phyloP scores from a whole-genome alignment of 2,797 vertebrate species.

The Aeoliscus strigatus region DNA sequence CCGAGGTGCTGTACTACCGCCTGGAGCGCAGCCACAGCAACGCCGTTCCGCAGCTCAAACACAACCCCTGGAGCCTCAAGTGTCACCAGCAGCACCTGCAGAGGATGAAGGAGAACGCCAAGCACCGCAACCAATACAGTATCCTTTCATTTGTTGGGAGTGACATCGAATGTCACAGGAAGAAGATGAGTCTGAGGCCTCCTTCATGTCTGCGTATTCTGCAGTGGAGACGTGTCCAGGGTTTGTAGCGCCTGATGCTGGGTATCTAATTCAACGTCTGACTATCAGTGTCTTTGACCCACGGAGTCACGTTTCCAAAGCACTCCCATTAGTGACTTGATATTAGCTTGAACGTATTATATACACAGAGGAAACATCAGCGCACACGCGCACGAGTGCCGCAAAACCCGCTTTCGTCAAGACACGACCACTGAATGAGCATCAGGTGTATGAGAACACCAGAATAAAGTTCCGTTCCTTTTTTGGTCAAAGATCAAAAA shows the following conservation, averaged over 20 bases:
- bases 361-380: too few relatives aligned
- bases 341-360: slow-evolving; percentile 1
- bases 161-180: not conserved
- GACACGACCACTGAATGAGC: too few relatives aligned
- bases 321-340: slow-evolving; percentile 13
- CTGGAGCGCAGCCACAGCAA: slow-evolving; percentile 84
- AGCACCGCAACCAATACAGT: slow-evolving; percentile 93
- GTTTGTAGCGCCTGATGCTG: not conserved
- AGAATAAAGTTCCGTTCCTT: too few relatives aligned
- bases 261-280: not conserved
- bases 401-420: too few relatives aligned
- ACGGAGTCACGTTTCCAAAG: slow-evolving; percentile 10
- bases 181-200: too few relatives aligned
- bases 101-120: slow-evolving; percentile 91
- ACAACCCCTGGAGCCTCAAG: slow-evolving; percentile 96
- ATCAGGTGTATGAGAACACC: too few relatives aligned
- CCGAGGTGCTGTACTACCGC: slow-evolving; percentile 85
- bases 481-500: too few relatives aligned
- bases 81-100: slow-evolving; percentile 93
- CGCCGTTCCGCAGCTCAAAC: slow-evolving; percentile 82
- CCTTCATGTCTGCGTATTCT: too few relatives aligned
- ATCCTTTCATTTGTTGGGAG: slow-evolving; percentile 74
- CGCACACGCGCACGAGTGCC: too few relatives aligned
- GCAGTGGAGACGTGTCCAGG: too few relatives aligned
- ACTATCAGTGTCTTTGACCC: slow-evolving; percentile 20